These are phyloP conservation scores for Megalopta genalis DNA, from an alignment of 1,140 invertebrate genomes.

Conservation along the genomic window DNA sequence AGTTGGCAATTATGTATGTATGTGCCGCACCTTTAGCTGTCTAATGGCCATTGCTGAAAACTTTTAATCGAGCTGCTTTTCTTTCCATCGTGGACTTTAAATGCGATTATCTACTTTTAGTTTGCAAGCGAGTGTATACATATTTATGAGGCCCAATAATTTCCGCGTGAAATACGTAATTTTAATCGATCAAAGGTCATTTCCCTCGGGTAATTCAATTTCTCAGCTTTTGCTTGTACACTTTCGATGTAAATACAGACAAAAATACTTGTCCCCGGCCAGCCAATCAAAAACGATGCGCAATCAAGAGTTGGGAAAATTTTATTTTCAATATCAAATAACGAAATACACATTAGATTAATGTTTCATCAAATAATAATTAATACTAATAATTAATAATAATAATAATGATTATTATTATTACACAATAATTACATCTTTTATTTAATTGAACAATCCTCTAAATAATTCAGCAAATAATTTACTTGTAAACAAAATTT, in stretches of 20 bases:
- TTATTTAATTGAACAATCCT: too few relatives aligned
- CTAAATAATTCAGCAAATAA: too few relatives aligned
- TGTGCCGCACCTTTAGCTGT: background rate
- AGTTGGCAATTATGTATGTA: background rate
- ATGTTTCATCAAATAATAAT: too few relatives aligned
- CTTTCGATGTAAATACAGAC: background rate
- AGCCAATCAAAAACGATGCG: background rate
- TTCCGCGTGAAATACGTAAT: background rate
- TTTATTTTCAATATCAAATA: too few relatives aligned
- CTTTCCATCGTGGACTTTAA: background rate
- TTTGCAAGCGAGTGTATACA: background rate
- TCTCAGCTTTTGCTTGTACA: background rate
- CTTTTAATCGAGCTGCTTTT: background rate
- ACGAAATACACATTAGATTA: too few relatives aligned
- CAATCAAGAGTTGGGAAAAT: too few relatives aligned
- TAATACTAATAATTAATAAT: too few relatives aligned
- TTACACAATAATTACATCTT: too few relatives aligned
- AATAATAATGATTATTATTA: too few relatives aligned
- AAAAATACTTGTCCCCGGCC: background rate
- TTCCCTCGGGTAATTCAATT: background rate
- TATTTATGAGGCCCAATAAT: constrained; percentile 4
- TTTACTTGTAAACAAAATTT: too few relatives aligned
- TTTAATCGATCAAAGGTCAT: background rate
- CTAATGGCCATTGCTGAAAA: background rate
- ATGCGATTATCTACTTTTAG: constrained; percentile 1